phyloP scores from a whole-genome alignment of 37 sponge, comb jelly and placozoan genomes.

The Ephydatia muelleri region DNA sequence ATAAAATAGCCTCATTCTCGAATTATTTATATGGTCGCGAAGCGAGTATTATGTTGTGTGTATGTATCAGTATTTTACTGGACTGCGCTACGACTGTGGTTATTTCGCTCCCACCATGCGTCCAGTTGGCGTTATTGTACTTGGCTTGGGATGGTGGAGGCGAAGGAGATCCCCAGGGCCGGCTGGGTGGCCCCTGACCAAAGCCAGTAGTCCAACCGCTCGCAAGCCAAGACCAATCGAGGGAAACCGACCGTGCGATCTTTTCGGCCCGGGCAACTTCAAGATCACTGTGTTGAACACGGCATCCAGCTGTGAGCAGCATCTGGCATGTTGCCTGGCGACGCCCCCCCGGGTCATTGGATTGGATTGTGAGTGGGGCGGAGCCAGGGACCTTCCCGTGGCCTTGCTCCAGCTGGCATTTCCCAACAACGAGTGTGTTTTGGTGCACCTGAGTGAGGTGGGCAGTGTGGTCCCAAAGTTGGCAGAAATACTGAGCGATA shows the following conservation, averaged over 20 bases:
- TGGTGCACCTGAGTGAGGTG: slow-evolving; percentile 49
- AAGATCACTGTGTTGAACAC: background rate
- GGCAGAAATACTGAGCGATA: slow-evolving; percentile 27
- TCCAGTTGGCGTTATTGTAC: background rate
- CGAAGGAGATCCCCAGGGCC: background rate
- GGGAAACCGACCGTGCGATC: background rate
- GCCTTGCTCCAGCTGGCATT: slow-evolving; percentile 71
- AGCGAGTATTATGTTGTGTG: too few species aligned
- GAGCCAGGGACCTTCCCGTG: slow-evolving; percentile 26
- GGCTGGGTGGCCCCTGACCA: too few species aligned
- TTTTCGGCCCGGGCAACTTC: background rate
- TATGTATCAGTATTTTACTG: too few species aligned
- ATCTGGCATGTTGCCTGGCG: background rate
- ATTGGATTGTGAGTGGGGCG: slow-evolving; percentile 78
- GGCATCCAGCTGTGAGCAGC: background rate
- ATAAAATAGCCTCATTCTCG: too few species aligned
- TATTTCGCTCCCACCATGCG: background rate
- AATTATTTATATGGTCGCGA: too few species aligned
- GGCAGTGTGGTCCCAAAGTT: slow-evolving; percentile 19
- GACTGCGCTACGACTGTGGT: too few species aligned
- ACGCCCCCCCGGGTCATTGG: slow-evolving; percentile 32
- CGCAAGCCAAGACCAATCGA: background rate
- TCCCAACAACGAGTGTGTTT: slow-evolving; percentile 39
- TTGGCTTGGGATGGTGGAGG: background rate
- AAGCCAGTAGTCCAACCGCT: background rate